Percentiles rank a stretch among this genome's conserved stretches.
Conservation (phyloP, 2,888 invertebrate genomes). For the Drosophila subsilvestris region DNA sequence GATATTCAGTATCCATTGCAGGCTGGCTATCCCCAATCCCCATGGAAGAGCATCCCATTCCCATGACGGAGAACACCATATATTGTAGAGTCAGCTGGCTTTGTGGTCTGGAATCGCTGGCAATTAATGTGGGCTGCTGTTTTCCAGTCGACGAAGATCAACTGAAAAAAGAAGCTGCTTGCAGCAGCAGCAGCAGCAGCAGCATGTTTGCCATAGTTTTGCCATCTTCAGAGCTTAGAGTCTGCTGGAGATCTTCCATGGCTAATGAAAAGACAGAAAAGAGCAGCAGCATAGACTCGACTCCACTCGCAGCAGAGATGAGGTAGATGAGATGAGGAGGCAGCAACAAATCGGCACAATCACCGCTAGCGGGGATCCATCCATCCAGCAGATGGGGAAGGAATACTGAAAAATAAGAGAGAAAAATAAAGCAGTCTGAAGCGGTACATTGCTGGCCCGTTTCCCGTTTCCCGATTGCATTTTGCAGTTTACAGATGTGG, state of each 20-base stretch:
- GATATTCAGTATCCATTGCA: background rate
- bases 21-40: background rate
- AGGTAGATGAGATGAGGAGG: constrained; percentile 1
- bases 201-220: constrained; percentile 65
- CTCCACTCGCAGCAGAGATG: background rate
- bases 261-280: constrained; percentile 63
- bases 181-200: background rate
- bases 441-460: constrained; percentile 62
- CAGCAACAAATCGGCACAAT: constrained; percentile 50
- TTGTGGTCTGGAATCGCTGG: constrained; percentile 36
- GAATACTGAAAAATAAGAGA: constrained; percentile 50
- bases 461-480: constrained; percentile 37
- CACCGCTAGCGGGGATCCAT: constrained; percentile 55
- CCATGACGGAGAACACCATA: constrained; percentile 18
- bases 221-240: constrained; percentile 61
- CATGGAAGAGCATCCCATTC: constrained; percentile 21
- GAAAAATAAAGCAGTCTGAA: constrained; percentile 47
- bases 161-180: constrained; percentile 6
- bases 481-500: constrained; percentile 20
- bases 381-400: constrained; percentile 12
- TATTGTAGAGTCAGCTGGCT: constrained; percentile 29
- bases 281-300: constrained; percentile 9
- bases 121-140: constrained; percentile 61
- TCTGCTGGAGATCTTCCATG: constrained; percentile 14
- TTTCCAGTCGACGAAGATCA: constrained; percentile 17